phyloP scores from a whole-genome alignment of 2,113 vertebrate species.

The Menura novaehollandiae region DNA sequence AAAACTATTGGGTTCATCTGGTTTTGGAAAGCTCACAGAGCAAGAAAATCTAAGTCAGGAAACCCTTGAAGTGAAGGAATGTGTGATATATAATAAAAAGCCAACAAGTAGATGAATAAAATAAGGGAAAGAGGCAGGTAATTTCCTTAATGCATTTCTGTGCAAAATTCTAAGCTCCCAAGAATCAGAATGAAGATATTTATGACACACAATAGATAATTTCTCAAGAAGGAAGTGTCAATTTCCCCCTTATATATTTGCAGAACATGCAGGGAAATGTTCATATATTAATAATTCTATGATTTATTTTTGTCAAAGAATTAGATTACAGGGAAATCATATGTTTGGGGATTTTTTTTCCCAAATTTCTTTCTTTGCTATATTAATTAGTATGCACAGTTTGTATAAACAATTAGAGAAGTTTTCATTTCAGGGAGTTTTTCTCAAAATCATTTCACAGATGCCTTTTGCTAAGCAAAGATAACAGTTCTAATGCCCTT shows the following conservation, averaged over 20 bases:
- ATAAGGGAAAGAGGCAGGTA: neutral
- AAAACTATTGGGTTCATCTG: neutral
- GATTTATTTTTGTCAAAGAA: constrained; percentile 8
- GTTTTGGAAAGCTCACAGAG: neutral
- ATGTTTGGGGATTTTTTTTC: neutral
- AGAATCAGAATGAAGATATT: constrained; percentile 13
- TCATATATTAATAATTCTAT: neutral
- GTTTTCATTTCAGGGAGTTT: constrained; percentile 25
- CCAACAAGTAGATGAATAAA: constrained; percentile 18
- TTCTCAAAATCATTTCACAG: neutral
- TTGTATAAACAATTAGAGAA: neutral
- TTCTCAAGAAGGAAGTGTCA: neutral
- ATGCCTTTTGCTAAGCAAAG: neutral
- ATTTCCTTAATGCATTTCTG: constrained; percentile 39
- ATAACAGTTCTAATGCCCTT: neutral
- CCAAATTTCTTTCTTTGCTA: neutral
- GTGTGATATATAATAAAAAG: neutral
- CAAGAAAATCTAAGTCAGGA: neutral
- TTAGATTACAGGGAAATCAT: neutral
- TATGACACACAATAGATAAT: neutral
- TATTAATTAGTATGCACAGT: neutral
- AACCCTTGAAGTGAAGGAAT: neutral
- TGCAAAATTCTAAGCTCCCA: neutral
- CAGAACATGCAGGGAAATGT: neutral
- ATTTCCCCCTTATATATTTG: neutral